Evolutionary conservation across 2,797 vertebrate species (phyloP), one percentile per base, ranked within the genome.

Genomic region (Garrulus glandarius): DNA sequence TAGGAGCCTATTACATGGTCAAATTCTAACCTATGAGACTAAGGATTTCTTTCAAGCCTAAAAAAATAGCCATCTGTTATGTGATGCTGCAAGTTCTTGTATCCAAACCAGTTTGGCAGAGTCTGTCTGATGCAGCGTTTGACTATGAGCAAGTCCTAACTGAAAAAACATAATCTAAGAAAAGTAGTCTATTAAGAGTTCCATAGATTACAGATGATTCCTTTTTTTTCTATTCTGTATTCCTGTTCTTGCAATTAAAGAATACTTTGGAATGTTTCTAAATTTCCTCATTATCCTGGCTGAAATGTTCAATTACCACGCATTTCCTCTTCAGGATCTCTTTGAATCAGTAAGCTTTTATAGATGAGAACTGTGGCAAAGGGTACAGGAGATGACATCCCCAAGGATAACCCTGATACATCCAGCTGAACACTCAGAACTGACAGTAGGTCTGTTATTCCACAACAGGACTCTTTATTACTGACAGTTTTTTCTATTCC

Each of bases 371-470:
- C 32, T 89, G 70, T 72, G 83, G 91, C 75, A 93, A 71, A 74
- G 75, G 57, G 32, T 59, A 92, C 56, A 90, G 91, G 88, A 93
- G 67, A 88, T 93, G 88, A 74, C 61, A 80, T 91, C 61, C 20
- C 16, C 68, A 89, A 43, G 27, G 78, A 70, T 61, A 94, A 59
- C 37, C 39, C 89, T 79, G 56, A 70, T 9, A 63, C 6, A 37
- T 70, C 20, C 52, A 92, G 84, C 81, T 96, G 86, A 89, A 85
- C 63, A 57, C 44, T 72, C 34, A 36, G 46, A 83, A 39, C 21
- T 1, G 18, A 95, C 86, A 96, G 81, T 67, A 63, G 41, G 15
- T 64, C 84, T 87, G 19, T 70, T 92, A 61, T 96, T 57, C 27
- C 78, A 67, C n/a, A 70, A 56, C 44, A 76, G 27, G 24, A 74